Evolutionary conservation across 2,113 vertebrate species (phyloP).

Genomic region (Anser brachyrhynchus): DNA sequence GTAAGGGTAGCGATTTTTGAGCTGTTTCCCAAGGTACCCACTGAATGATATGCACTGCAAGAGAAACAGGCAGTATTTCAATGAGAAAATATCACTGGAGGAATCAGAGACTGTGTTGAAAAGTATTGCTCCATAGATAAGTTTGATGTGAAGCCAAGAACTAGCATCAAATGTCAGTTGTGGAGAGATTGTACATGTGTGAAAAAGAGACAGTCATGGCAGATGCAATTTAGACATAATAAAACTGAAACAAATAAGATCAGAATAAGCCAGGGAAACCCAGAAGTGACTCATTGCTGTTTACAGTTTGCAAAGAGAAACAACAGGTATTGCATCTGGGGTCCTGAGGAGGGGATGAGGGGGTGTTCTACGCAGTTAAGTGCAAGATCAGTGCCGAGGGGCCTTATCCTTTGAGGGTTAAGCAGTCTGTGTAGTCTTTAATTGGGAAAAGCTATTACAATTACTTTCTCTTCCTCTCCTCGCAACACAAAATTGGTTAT

Average conservation of each 20-base stretch:
- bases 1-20: not conserved
- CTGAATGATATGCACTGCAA: not conserved
- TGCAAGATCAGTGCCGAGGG: not conserved
- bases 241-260: slow-evolving; percentile 26
- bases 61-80: slow-evolving; percentile 19
- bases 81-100: slow-evolving; percentile 27
- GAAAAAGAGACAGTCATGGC: not conserved
- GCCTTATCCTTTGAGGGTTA: not conserved
- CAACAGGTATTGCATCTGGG: not conserved
- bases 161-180: slow-evolving; percentile 18
- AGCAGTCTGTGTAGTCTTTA: not conserved
- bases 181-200: not conserved
- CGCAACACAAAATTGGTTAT: not conserved
- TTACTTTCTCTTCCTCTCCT: not conserved
- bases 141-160: slow-evolving; percentile 34
- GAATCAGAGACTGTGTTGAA: not conserved
- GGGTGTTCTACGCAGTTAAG: not conserved
- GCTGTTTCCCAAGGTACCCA: not conserved
- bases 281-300: not conserved
- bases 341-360: not conserved
- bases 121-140: not conserved
- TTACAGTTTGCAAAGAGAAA: not conserved
- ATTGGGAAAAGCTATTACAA: not conserved
- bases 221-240: slow-evolving; percentile 4
- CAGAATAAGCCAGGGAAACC: slow-evolving; percentile 37